Evolutionary conservation across 2,797 vertebrate genomes (phyloP), one percentile per base, ranked within the genome.

Genomic region (Sebastes matsubarae): DNA sequence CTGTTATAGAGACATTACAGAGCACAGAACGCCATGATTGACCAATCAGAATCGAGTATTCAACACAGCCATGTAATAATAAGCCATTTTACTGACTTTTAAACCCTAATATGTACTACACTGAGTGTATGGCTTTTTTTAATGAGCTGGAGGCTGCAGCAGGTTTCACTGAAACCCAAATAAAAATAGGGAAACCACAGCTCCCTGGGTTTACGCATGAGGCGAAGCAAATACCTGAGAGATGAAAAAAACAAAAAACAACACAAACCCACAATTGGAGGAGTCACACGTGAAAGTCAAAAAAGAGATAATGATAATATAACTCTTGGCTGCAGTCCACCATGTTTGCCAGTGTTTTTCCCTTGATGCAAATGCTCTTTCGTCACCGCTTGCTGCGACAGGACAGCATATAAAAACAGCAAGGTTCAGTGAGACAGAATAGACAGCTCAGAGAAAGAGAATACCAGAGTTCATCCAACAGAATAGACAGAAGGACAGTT

Each of bases 351-450:
- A 0, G 10, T 63, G 25, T 70, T 73, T 68, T 9, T 20, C 54
- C 68, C 0, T 0, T 1, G 0, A 84, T 88, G 85, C 81, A 89
- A 89, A 90, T 87, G 4, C 0, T 50, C 0, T 79, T 75, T 70
- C 42, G 50, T 85, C 77, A 79, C 9, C 1, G 0, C 25, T 3
- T 36, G 34, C 34, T 36, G 1, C 2, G 3, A 9, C 8, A 25
- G 18, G 14, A 20, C 8, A 25, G 18, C 2, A 12, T 12, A 80
- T 77, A 80, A 72, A 82, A 72, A n/a, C 4, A 13, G 11, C 11
- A 9, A 55, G 52, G 29, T 22, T 9, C 2, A 11, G 1, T 4
- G 14, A 13, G 22, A 72, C 7, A 65, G 65, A 16, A 11, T 8
- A 63, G 1, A 66, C 27, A 50, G 14, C 10, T 22, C 11, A 4